phyloP scores from a whole-genome alignment of 2,888 invertebrate species.

The Leptinotarsa peninsularis region DNA sequence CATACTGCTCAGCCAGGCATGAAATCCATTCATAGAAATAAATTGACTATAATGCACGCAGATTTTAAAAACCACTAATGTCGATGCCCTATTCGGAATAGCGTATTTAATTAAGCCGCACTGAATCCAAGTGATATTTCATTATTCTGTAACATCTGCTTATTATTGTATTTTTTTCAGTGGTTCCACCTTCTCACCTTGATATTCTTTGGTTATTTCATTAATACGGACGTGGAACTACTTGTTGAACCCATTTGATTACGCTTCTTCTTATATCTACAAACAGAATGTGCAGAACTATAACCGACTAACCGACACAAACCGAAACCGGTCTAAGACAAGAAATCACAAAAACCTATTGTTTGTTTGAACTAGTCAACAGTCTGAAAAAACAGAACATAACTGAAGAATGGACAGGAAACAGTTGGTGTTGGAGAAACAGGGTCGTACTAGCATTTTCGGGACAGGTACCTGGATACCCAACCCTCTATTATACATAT shows the following conservation, averaged over 20 bases:
- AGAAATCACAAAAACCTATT: not conserved
- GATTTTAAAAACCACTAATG: slow-evolving; percentile 10
- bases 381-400: not conserved
- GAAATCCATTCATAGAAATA: slow-evolving; percentile 16
- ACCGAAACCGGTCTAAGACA: not conserved
- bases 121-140: not conserved
- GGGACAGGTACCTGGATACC: not conserved
- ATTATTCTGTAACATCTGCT: not conserved
- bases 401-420: not conserved
- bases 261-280: not conserved
- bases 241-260: slow-evolving; percentile 15
- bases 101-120: not conserved
- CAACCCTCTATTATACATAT: too few relatives aligned
- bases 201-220: slow-evolving; percentile 9
- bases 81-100: not conserved
- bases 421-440: not conserved
- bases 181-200: slow-evolving; percentile 7
- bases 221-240: slow-evolving; percentile 7
- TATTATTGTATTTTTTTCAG: not conserved
- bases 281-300: not conserved
- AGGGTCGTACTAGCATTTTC: not conserved
- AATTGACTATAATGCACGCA: not conserved
- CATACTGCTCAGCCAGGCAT: slow-evolving; percentile 1
- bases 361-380: not conserved
- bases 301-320: slow-evolving; percentile 4